Conservation (phyloP, 2,888 invertebrate species). For the Agrilus mali region DNA sequence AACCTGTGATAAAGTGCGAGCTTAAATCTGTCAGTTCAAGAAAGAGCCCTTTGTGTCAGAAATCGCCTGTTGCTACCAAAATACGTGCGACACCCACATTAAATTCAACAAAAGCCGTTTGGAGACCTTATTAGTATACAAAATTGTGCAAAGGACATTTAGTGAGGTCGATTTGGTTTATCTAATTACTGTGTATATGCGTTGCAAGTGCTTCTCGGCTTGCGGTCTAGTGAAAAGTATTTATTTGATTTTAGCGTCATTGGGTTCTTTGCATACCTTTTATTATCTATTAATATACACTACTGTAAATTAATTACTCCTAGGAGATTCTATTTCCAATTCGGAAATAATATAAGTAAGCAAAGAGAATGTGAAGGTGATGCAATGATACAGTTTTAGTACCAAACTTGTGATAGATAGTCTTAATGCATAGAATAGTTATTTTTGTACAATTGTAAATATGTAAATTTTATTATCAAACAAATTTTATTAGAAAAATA, state of each 20-base stretch:
- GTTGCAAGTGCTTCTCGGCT: not conserved
- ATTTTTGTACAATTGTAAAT: slow-evolving; percentile 29
- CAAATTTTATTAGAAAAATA: too few relatives aligned
- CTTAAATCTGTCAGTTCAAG: slow-evolving; percentile 49
- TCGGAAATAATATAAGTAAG: too few relatives aligned
- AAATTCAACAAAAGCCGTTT: slow-evolving; percentile 52
- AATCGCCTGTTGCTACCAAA: slow-evolving; percentile 25
- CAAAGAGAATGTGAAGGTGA: too few relatives aligned
- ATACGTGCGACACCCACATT: slow-evolving; percentile 25
- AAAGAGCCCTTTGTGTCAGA: slow-evolving; percentile 38
- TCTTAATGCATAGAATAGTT: slow-evolving; percentile 26
- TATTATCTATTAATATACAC: not conserved
- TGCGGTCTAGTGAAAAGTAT: slow-evolving; percentile 9
- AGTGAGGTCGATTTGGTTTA: not conserved
- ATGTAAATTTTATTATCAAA: not conserved
- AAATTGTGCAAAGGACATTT: slow-evolving; percentile 1
- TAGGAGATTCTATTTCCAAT: too few relatives aligned
- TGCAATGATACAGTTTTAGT: slow-evolving; percentile 12
- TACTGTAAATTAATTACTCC: not conserved
- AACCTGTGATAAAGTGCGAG: slow-evolving; percentile 35
- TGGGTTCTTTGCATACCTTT: not conserved
- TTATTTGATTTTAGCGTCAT: slow-evolving; percentile 8
- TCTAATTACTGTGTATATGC: not conserved
- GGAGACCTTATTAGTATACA: slow-evolving; percentile 54
- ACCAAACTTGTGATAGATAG: slow-evolving; percentile 33